Evolutionary conservation across 1,140 invertebrate genomes (phyloP).

Genomic region (Philaenus spumarius): DNA sequence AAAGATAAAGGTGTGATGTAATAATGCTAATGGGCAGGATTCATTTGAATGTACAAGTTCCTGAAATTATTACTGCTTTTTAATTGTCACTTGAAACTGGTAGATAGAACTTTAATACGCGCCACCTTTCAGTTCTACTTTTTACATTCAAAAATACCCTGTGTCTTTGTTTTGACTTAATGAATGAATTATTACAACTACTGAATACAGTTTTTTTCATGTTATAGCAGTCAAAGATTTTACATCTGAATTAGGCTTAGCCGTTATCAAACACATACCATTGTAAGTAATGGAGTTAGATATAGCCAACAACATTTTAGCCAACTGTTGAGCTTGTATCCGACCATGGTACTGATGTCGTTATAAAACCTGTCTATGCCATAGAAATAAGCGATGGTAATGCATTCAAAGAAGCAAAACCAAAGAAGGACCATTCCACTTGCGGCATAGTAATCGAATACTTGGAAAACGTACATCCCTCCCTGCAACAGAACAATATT

Average conservation of each 20-base stretch:
- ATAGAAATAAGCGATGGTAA: slow-evolving; percentile 59
- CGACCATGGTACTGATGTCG: slow-evolving; percentile 61
- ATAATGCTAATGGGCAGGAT: no score
- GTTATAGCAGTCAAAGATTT: not conserved
- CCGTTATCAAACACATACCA: slow-evolving; percentile 50
- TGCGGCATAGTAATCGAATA: slow-evolving; percentile 88
- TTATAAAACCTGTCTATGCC: slow-evolving; percentile 49
- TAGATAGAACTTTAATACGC: no score
- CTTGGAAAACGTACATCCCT: slow-evolving; percentile 83
- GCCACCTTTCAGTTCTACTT: no score
- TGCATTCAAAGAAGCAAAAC: slow-evolving; percentile 59
- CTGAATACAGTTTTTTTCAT: not conserved
- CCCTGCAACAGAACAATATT: slow-evolving; percentile 67
- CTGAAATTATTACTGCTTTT: no score
- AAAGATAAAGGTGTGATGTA: no score
- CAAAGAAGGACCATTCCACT: slow-evolving; percentile 60
- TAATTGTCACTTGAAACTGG: no score
- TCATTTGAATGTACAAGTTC: no score
- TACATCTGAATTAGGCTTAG: no score
- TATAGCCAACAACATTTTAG: slow-evolving; percentile 52
- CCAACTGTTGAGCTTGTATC: slow-evolving; percentile 42
- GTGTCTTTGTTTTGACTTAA: no score
- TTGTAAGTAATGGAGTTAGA: slow-evolving; percentile 51
- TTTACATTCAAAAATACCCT: no score
- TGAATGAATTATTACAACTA: slow-evolving; percentile 19